phyloP scores from a whole-genome alignment of 2,888 invertebrate genomes.

The Archaeoteleia sp. region DNA sequence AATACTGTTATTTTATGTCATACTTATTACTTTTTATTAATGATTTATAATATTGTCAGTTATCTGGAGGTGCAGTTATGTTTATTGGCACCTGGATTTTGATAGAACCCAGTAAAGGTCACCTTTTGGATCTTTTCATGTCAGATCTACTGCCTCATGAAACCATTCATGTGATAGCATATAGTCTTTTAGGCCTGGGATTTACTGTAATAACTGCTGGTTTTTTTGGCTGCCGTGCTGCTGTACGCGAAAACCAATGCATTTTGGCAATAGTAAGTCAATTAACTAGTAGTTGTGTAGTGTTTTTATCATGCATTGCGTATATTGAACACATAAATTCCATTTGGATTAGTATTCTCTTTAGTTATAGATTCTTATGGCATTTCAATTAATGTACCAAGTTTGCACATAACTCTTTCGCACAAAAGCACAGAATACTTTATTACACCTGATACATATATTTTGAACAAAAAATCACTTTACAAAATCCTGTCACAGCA shows the following conservation, averaged over 20 bases:
- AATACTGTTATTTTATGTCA: slow-evolving; percentile 8
- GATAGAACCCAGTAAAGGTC: slow-evolving; percentile 76
- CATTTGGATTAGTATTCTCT: too few relatives aligned
- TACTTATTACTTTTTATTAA: slow-evolving; percentile 22
- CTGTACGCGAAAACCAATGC: slow-evolving; percentile 76
- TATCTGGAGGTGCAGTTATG: slow-evolving; percentile 77
- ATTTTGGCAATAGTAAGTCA: slow-evolving; percentile 66
- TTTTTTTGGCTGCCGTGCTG: slow-evolving; percentile 78
- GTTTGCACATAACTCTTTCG: too few relatives aligned
- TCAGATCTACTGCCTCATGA: slow-evolving; percentile 73
- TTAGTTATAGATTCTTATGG: too few relatives aligned
- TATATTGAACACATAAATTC: too few relatives aligned
- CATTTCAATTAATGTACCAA: too few relatives aligned
- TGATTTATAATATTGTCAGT: slow-evolving; percentile 65
- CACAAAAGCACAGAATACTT: too few relatives aligned
- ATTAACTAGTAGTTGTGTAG: slow-evolving; percentile 9
- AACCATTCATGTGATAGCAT: slow-evolving; percentile 75
- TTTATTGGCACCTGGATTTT: slow-evolving; percentile 77
- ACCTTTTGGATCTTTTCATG: slow-evolving; percentile 76
- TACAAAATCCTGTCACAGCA: too few relatives aligned
- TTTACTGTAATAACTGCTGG: slow-evolving; percentile 77
- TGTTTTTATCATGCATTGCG: too few relatives aligned
- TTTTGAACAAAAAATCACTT: too few relatives aligned
- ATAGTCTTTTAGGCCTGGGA: slow-evolving; percentile 76
- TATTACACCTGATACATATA: too few relatives aligned